Evolutionary conservation across 35 echinoderm and acorn worm species (phyloP).

Genomic region (Holothuria glaberrima): DNA sequence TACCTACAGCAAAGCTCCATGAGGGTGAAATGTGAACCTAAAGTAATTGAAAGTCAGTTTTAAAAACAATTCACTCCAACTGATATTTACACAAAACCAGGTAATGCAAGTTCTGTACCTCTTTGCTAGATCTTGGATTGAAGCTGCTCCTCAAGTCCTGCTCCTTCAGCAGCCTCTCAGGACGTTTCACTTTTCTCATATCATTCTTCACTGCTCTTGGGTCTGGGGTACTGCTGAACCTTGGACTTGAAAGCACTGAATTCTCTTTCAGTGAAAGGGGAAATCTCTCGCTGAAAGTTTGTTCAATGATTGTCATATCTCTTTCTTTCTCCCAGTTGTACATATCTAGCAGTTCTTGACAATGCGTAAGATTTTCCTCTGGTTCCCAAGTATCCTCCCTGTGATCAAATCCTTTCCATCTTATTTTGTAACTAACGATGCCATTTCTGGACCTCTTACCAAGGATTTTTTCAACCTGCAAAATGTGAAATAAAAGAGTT

Average conservation of each 20-base stretch:
- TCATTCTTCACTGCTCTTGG: too few species aligned
- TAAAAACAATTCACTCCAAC: too few species aligned
- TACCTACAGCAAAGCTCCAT: too few species aligned
- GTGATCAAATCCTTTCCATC: slow-evolving; percentile 65
- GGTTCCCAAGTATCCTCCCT: slow-evolving; percentile 67
- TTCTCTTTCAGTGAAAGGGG: neutral
- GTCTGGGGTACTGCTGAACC: slow-evolving; percentile 37
- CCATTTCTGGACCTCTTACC: slow-evolving; percentile 51
- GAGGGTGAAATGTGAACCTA: too few species aligned
- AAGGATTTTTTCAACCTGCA: slow-evolving; percentile 63
- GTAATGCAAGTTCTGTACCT: too few species aligned
- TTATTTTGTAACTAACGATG: slow-evolving; percentile 50
- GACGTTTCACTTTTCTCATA: too few species aligned
- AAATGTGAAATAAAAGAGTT: too few species aligned
- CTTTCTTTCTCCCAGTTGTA: slow-evolving; percentile 50
- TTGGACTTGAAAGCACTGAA: neutral
- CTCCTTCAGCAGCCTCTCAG: too few species aligned
- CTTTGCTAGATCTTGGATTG: too few species aligned
- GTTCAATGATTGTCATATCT: slow-evolving; percentile 24
- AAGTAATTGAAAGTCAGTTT: too few species aligned
- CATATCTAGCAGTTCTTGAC: slow-evolving; percentile 27
- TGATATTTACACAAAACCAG: too few species aligned
- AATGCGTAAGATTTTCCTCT: slow-evolving; percentile 59
- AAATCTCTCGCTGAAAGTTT: neutral
- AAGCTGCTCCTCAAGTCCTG: too few species aligned